Conservation (phyloP, 2,113 vertebrate species). For the Pipa parva region DNA sequence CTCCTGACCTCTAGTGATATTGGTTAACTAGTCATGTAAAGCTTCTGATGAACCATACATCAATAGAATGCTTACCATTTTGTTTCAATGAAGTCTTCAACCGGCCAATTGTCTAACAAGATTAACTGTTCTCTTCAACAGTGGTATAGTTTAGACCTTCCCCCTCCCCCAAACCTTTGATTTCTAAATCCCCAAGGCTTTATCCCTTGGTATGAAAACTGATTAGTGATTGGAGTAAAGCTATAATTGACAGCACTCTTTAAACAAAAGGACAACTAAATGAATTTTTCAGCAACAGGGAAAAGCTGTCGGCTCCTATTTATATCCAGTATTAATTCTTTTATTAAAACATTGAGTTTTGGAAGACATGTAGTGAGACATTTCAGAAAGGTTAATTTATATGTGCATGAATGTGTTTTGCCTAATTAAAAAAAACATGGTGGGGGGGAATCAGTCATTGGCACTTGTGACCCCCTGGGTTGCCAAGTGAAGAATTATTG, state of each 20-base stretch:
- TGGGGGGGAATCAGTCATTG: not conserved
- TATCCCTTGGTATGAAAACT: constrained; percentile 25
- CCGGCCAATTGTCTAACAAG: no score
- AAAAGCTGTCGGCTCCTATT: not conserved
- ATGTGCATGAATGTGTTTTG: not conserved
- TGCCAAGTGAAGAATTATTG: not conserved
- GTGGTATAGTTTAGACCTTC: no score
- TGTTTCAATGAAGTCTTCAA: no score
- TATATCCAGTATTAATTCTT: not conserved
- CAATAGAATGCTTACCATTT: no score
- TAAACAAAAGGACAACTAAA: no score
- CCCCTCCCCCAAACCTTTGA: no score
- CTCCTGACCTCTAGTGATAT: not conserved
- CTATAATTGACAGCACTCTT: not conserved
- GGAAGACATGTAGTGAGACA: not conserved
- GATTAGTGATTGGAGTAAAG: not conserved
- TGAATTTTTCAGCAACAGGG: no score
- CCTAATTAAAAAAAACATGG: not conserved
- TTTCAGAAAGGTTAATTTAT: not conserved
- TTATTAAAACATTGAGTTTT: not conserved
- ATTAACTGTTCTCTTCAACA: no score
- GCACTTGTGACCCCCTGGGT: not conserved
- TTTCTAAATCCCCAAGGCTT: not conserved
- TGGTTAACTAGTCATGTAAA: not conserved
- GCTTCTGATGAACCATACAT: no score